These are phyloP conservation scores for Hyalella azteca DNA, from an alignment of 2,888 invertebrate species.

Conservation along the genomic window DNA sequence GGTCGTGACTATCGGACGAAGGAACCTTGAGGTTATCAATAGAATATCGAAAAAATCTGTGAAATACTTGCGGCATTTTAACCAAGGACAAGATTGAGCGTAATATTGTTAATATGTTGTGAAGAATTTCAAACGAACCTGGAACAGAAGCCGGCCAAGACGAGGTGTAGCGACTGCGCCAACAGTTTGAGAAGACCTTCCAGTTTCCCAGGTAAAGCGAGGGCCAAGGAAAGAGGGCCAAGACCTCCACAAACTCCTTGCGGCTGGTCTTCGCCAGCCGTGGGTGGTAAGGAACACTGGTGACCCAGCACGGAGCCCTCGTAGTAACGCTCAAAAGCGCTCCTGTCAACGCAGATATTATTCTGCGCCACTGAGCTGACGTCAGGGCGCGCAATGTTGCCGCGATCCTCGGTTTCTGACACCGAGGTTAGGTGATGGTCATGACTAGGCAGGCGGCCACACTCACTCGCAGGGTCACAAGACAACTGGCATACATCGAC, in stretches of 20 bases:
- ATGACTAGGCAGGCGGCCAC: background rate
- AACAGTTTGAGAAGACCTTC: slow-evolving; percentile 55
- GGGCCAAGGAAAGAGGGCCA: slow-evolving; percentile 46
- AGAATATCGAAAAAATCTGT: too few relatives aligned
- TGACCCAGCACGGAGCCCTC: slow-evolving; percentile 48
- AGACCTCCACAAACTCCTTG: slow-evolving; percentile 36
- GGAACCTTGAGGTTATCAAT: too few relatives aligned
- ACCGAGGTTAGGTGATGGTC: too few relatives aligned
- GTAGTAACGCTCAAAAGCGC: slow-evolving; percentile 53
- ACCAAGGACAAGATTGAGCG: too few relatives aligned
- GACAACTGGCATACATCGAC: background rate
- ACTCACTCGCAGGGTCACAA: background rate
- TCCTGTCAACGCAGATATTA: background rate
- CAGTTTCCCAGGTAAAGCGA: slow-evolving; percentile 51
- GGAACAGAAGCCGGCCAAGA: slow-evolving; percentile 53
- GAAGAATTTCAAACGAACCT: slow-evolving; percentile 41
- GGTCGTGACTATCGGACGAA: too few relatives aligned
- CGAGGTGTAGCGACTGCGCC: slow-evolving; percentile 56
- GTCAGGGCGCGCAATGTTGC: slow-evolving; percentile 43
- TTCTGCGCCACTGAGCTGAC: slow-evolving; percentile 41
- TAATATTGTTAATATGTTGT: too few relatives aligned
- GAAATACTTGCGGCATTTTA: too few relatives aligned
- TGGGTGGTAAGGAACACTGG: background rate
- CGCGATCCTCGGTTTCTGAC: background rate
- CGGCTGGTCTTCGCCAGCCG: background rate